A percentile compares a stretch with the other conserved stretches of the same genome.
phyloP scores from a whole-genome alignment of 2,797 vertebrate genomes.

The Cheirogaleus major region DNA sequence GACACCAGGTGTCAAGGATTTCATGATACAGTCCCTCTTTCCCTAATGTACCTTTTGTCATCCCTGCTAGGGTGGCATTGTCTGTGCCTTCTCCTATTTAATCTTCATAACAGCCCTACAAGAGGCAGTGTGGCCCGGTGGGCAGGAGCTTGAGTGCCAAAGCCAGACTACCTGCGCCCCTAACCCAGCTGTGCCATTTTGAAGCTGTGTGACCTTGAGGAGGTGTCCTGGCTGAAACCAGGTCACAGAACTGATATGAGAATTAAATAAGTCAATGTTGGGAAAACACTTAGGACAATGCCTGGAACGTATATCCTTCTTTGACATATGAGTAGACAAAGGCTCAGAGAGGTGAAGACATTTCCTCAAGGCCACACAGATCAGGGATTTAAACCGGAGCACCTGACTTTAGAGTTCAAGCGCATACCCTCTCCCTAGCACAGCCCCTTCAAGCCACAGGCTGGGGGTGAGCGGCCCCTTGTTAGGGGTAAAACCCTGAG shows the following conservation, averaged over 20 bases:
- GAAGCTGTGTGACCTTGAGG: neutral
- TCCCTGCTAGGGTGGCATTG: neutral
- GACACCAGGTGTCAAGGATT: neutral
- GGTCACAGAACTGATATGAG: too few relatives aligned
- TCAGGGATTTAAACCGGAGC: neutral
- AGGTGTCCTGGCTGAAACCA: neutral
- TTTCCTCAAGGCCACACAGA: neutral
- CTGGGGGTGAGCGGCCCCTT: neutral
- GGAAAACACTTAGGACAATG: neutral
- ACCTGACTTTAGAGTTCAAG: neutral
- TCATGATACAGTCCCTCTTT: fast-evolving
- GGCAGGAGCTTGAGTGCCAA: neutral
- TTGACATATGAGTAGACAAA: neutral
- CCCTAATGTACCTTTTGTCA: fast-evolving
- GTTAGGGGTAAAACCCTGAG: neutral
- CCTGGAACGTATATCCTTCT: neutral
- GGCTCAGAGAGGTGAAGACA: neutral
- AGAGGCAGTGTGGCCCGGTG: neutral
- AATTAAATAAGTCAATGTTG: too few relatives aligned
- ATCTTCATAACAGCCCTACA: neutral
- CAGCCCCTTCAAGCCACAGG: neutral
- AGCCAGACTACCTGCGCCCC: neutral
- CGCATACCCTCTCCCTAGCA: neutral
- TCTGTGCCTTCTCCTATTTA: fast-evolving
- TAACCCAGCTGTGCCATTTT: neutral